Conservation (phyloP, 2,113 vertebrate genomes). For the Mesoclemmys tuberculata region DNA sequence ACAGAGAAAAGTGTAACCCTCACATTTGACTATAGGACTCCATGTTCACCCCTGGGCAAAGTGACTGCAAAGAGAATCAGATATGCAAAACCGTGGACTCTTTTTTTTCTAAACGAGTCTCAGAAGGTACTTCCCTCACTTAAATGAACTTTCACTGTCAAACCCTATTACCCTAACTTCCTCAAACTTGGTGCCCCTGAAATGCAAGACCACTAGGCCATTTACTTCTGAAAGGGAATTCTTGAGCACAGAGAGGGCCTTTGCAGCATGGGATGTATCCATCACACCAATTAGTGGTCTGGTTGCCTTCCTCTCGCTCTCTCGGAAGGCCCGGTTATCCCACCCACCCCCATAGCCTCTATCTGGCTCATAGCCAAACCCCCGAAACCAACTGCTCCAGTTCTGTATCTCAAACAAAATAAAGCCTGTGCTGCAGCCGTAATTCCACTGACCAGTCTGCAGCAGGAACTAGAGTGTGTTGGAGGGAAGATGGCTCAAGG, state of each 20-base stretch:
- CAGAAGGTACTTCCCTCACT: not conserved
- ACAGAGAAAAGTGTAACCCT: not conserved
- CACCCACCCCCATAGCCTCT: not conserved
- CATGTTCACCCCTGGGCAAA: not conserved
- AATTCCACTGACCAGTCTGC: fast-evolving
- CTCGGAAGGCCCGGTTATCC: not conserved
- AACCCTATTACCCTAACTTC: not conserved
- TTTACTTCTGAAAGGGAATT: not conserved
- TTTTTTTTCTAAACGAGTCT: not conserved
- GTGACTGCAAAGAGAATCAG: not conserved
- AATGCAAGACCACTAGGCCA: not conserved
- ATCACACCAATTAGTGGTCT: not conserved
- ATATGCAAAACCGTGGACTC: not conserved
- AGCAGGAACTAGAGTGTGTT: not conserved
- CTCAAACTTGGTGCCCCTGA: not conserved
- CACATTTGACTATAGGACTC: not conserved
- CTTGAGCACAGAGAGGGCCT: not conserved
- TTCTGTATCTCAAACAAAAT: not conserved
- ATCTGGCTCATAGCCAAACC: not conserved
- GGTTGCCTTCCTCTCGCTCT: not conserved
- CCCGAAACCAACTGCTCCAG: not conserved
- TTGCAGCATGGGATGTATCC: not conserved
- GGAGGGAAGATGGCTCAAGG: not conserved
- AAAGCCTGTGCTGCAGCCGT: not conserved
- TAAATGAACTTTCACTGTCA: not conserved